Evolutionary conservation across 2,888 invertebrate genomes (phyloP), one percentile per base, ranked within the genome.

Genomic region (Melieria crassipennis): DNA sequence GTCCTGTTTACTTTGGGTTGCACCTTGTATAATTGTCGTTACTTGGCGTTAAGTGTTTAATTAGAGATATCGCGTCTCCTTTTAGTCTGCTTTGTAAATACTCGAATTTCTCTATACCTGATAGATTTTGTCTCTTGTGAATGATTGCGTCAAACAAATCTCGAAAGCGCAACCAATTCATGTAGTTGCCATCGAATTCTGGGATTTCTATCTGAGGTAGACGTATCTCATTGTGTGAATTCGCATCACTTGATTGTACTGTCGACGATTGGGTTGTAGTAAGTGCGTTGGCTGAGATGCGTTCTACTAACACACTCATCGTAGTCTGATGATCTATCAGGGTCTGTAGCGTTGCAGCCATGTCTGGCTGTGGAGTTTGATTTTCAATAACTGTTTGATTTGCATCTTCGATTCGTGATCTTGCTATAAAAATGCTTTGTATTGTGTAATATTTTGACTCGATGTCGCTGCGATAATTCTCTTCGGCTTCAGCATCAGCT

Each of bases 31-130:
- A 75, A 43, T 76, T 75, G 3, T 47, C 57, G 42, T 72, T 75
- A 16, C 72, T 71, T 2, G 70, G 70, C 13, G 67, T 71, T 7
- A 75, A 65, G 69, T 73, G 73, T 61, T 76, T 74, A 0, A 76
- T 70, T 5, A 72, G 43, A 43, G 71, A 71, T 4, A 72, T 65
- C 1, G 74, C 73, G 58, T 75, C 75, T 16, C 73, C 72, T 10
- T 70, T 73, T 10, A 75, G 42, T 64, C 64, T 72, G 10, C 69
- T 65, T 43, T 70, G 69, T 10, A 73, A 43, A 56, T 75, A 75
- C 13, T 75, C 73, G 7, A 73, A 68, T 47, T 73, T 75, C 52
- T 73, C 75, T 2, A 72, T 57, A 42, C 72, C 58, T 47, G 74
- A 70, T 7, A 72, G 52, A 65, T 48, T 69, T 11, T 58, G 30